phyloP scores from a whole-genome alignment of 2,113 vertebrate genomes.

The Pelusios castaneus region DNA sequence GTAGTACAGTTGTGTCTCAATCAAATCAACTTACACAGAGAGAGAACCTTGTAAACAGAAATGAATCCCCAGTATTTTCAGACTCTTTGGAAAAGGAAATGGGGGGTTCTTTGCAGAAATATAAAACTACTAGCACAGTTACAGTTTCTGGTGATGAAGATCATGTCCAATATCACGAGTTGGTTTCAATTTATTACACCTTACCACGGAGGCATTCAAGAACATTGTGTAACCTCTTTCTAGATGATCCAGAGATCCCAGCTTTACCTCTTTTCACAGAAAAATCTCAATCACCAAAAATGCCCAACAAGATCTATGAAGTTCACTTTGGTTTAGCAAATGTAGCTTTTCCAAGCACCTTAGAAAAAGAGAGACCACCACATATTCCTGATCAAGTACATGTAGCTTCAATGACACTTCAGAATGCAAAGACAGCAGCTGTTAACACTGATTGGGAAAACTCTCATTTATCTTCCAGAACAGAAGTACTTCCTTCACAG shows the following conservation, averaged over 20 bases:
- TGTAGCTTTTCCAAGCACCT: conserved; percentile 19
- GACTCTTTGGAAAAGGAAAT: conserved; percentile 36
- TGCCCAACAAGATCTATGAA: conserved; percentile 32
- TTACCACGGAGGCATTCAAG: conserved; percentile 77
- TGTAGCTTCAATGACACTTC: conserved; percentile 4
- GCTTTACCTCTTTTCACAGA: conserved; percentile 37
- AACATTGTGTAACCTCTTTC: conserved; percentile 70
- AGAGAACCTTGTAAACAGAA: conserved; percentile 23
- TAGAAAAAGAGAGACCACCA: conserved; percentile 24
- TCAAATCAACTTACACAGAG: not conserved
- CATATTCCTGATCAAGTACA: conserved; percentile 21
- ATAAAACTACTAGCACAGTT: conserved; percentile 79
- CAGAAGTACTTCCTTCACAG: not conserved
- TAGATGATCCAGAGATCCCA: conserved; percentile 60
- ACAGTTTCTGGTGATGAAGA: conserved; percentile 80
- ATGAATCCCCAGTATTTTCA: conserved; percentile 41
- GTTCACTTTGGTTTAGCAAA: conserved; percentile 10
- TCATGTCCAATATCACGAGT: conserved; percentile 78
- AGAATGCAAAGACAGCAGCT: not conserved
- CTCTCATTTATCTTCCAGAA: not conserved
- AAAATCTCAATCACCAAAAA: conserved; percentile 19
- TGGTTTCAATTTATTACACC: conserved; percentile 82
- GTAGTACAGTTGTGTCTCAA: not conserved
- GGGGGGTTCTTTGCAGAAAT: conserved; percentile 70
- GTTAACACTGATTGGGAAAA: not conserved